Percentiles rank a stretch among this genome's conserved stretches.
Evolutionary conservation across 2,888 invertebrate genomes (phyloP).

Genomic region (Germaria angustata): DNA sequence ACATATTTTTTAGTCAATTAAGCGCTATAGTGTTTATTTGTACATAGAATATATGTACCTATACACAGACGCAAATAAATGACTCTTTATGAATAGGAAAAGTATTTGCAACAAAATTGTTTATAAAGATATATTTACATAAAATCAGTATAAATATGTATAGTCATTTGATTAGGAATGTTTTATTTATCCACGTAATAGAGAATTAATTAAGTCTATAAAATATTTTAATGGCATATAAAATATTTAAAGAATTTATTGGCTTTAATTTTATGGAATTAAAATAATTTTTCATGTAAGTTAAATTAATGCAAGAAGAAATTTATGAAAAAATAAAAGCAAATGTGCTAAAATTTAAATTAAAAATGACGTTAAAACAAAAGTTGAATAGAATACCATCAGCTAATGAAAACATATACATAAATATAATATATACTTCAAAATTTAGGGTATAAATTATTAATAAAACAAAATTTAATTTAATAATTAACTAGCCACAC

Average conservation of each 20-base stretch:
- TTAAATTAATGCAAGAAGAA: neutral
- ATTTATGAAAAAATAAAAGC: neutral
- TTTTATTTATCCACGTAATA: conserved; percentile 13
- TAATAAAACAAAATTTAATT: too few relatives aligned
- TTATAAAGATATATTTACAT: neutral
- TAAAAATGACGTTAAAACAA: too few relatives aligned
- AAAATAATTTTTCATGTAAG: neutral
- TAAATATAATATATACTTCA: too few relatives aligned
- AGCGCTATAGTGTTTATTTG: conserved; percentile 23
- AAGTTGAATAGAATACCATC: too few relatives aligned
- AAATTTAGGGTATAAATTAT: too few relatives aligned
- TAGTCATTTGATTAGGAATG: conserved; percentile 8
- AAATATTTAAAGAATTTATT: conserved; percentile 14
- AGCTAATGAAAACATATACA: too few relatives aligned
- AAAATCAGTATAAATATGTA: conserved; percentile 4
- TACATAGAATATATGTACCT: neutral
- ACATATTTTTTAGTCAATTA: conserved; percentile 58
- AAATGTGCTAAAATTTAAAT: too few relatives aligned
- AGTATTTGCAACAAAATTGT: neutral
- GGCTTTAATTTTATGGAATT: neutral
- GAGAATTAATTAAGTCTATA: conserved; percentile 1
- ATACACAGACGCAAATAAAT: neutral
- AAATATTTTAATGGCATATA: conserved; percentile 8
- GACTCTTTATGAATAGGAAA: neutral
- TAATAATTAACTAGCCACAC: too few relatives aligned